Evolutionary conservation across 1,140 invertebrate genomes (phyloP).

Genomic region (Chelonus insularis): DNA sequence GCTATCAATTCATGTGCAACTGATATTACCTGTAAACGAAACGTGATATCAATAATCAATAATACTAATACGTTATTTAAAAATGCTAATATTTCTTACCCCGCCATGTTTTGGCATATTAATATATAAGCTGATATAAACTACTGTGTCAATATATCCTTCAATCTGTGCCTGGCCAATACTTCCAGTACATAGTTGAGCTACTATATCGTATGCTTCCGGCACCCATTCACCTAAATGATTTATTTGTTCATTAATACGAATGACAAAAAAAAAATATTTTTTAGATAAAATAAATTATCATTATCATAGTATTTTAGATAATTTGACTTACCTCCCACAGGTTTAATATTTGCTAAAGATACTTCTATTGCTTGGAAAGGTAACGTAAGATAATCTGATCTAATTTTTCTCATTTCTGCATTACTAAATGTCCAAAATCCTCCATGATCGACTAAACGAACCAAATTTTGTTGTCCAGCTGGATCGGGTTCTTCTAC

Average conservation of each 20-base stretch:
- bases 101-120: slow-evolving; percentile 51
- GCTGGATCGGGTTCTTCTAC: slow-evolving; percentile 73
- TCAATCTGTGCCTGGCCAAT: slow-evolving; percentile 86
- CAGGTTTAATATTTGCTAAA: slow-evolving; percentile 84
- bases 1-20: slow-evolving; percentile 52
- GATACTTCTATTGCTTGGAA: slow-evolving; percentile 96
- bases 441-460: slow-evolving; percentile 93
- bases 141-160: slow-evolving; percentile 68
- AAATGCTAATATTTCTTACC: slow-evolving; percentile 36
- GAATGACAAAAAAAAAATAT: not conserved
- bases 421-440: slow-evolving; percentile 77
- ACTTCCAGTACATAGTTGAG: slow-evolving; percentile 75
- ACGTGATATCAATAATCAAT: slow-evolving; percentile 4
- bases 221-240: slow-evolving; percentile 66
- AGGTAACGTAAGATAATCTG: slow-evolving; percentile 89
- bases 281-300: slow-evolving; percentile 16
- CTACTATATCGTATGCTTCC: slow-evolving; percentile 75
- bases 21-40: slow-evolving; percentile 47
- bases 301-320: slow-evolving; percentile 21
- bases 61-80: slow-evolving; percentile 16
- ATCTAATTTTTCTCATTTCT: slow-evolving; percentile 83
- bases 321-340: slow-evolving; percentile 65
- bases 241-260: slow-evolving; percentile 18
- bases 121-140: slow-evolving; percentile 49
- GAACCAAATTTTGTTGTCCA: slow-evolving; percentile 75